Percentiles rank a stretch among this genome's conserved stretches.
phyloP scores from a whole-genome alignment of 2,888 invertebrate genomes.

The Yponomeuta sedellus region DNA sequence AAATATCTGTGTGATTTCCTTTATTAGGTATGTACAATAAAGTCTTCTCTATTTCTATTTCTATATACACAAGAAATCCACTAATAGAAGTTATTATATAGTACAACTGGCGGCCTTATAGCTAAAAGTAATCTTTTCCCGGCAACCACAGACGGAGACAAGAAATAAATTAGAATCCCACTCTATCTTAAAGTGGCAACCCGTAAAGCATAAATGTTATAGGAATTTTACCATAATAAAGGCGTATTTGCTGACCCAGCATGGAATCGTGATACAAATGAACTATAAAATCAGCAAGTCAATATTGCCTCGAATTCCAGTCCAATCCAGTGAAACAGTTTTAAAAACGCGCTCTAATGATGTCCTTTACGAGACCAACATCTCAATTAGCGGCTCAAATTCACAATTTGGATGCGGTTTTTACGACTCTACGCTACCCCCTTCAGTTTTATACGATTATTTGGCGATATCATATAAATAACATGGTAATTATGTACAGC shows the following conservation, averaged over 20 bases:
- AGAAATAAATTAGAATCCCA: too few relatives aligned
- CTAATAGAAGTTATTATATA: too few relatives aligned
- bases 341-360: constrained; percentile 41
- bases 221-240: constrained; percentile 3
- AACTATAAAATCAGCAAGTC: constrained; percentile 34
- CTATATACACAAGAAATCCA: too few relatives aligned
- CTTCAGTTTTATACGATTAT: constrained; percentile 22
- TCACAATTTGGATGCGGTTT: constrained; percentile 38
- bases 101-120: too few relatives aligned
- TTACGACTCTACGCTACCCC: constrained; percentile 35
- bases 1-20: too few relatives aligned
- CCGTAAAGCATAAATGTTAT: not conserved
- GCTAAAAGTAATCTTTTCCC: too few relatives aligned
- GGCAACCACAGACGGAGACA: too few relatives aligned
- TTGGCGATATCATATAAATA: not conserved
- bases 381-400: constrained; percentile 44
- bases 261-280: constrained; percentile 40
- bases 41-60: too few relatives aligned
- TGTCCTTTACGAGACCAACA: constrained; percentile 31
- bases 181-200: too few relatives aligned
- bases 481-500: constrained; percentile 6
- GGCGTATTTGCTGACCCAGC: constrained; percentile 27
- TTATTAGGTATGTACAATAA: too few relatives aligned
- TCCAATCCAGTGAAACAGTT: constrained; percentile 21
- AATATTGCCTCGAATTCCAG: not conserved